phyloP scores from a whole-genome alignment of 1,140 invertebrate genomes.

The Acromyrmex charruanus region DNA sequence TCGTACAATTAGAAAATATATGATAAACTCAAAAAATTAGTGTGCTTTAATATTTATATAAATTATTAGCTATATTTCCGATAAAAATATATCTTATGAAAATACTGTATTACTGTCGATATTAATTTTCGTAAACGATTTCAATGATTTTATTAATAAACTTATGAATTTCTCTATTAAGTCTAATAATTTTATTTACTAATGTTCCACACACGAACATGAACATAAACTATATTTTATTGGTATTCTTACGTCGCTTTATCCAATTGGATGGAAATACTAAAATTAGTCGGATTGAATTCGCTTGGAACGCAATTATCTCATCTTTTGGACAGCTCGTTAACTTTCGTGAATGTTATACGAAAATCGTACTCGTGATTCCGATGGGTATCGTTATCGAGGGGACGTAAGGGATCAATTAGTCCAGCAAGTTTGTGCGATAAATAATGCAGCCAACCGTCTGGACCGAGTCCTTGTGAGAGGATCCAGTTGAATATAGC shows the following conservation, averaged over 20 bases:
- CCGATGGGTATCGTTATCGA: conserved; percentile 64
- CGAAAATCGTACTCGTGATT: conserved; percentile 58
- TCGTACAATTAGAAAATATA: background rate
- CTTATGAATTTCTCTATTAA: background rate
- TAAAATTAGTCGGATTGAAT: conserved; percentile 41
- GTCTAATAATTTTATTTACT: background rate
- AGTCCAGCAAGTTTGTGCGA: conserved; percentile 77
- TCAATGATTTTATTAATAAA: background rate
- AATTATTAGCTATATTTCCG: background rate
- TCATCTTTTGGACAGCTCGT: conserved; percentile 1
- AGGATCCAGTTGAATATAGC: conserved; percentile 80
- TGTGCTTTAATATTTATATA: background rate
- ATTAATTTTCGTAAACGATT: background rate
- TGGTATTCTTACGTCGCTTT: background rate
- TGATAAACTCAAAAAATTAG: background rate
- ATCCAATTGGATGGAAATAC: background rate
- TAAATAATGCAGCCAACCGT: conserved; percentile 85
- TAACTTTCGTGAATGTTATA: conserved; percentile 22
- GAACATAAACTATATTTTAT: background rate
- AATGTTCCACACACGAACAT: background rate
- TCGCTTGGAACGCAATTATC: conserved; percentile 28
- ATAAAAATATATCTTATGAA: background rate
- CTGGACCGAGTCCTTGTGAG: conserved; percentile 82
- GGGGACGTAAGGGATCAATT: conserved; percentile 80
- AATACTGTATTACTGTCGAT: background rate